Percentiles rank a stretch among this genome's conserved stretches.
These are phyloP conservation scores for Orchesellides sinensis DNA, from an alignment of 2,888 invertebrate species.

Conservation along the genomic window DNA sequence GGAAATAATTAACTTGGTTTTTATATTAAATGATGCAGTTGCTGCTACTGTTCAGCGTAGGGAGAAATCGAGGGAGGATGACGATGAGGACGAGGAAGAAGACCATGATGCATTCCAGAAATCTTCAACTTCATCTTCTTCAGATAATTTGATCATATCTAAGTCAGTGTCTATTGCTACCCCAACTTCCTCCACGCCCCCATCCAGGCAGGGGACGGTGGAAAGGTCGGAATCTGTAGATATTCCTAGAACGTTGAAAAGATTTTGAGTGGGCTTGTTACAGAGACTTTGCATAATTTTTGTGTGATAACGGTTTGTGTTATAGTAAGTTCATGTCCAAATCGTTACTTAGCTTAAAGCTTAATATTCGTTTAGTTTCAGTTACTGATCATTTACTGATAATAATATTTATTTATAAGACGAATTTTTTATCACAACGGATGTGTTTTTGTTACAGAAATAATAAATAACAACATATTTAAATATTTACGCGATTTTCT, in stretches of 20 bases:
- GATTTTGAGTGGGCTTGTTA: constrained; percentile 29
- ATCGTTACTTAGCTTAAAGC: too few relatives aligned
- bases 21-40: constrained; percentile 41
- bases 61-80: constrained; percentile 76
- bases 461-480: too few relatives aligned
- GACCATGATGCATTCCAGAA: constrained; percentile 67
- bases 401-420: too few relatives aligned
- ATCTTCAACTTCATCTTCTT: constrained; percentile 13
- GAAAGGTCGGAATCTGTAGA: constrained; percentile 71
- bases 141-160: constrained; percentile 77
- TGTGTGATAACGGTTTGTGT: too few relatives aligned
- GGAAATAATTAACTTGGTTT: too few relatives aligned
- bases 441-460: too few relatives aligned
- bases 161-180: constrained; percentile 42
- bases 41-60: constrained; percentile 69
- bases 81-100: constrained; percentile 72
- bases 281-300: too few relatives aligned
- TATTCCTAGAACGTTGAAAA: constrained; percentile 62
- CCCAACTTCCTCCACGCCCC: constrained; percentile 30
- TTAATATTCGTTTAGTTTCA: too few relatives aligned
- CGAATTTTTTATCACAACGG: too few relatives aligned
- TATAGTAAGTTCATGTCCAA: too few relatives aligned
- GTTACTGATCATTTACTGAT: too few relatives aligned
- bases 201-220: constrained; percentile 59
- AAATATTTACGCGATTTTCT: too few relatives aligned